phyloP scores from a whole-genome alignment of 2,113 vertebrate species.

The Engystomops pustulosus region DNA sequence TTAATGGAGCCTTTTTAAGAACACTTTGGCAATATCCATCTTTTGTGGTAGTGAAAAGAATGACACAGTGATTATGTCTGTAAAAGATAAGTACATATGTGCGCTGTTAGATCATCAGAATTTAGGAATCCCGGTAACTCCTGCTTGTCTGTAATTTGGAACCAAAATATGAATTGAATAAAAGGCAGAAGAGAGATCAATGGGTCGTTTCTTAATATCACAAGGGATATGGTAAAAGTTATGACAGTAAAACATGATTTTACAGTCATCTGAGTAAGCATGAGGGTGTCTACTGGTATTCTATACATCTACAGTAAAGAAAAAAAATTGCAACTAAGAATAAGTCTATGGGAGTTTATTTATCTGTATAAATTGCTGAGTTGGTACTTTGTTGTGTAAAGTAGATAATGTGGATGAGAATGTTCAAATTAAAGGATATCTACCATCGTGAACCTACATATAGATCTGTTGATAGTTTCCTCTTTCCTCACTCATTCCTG shows the following conservation, averaged over 20 bases:
- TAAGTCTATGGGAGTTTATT: not conserved
- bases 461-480: too few relatives aligned
- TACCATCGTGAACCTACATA: too few relatives aligned
- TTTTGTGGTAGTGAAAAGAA: constrained; percentile 80
- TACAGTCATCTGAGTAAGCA: not conserved
- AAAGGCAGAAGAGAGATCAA: not conserved
- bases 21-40: constrained; percentile 75
- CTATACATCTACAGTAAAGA: not conserved
- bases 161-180: constrained; percentile 7
- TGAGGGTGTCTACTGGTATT: not conserved
- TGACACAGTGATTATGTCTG: constrained; percentile 83
- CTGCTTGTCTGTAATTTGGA: not conserved
- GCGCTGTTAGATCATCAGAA: constrained; percentile 77
- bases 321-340: not conserved
- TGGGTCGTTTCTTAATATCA: not conserved
- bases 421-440: too few relatives aligned
- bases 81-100: constrained; percentile 79
- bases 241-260: not conserved
- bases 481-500: too few relatives aligned
- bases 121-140: constrained; percentile 76
- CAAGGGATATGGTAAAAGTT: not conserved
- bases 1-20: constrained; percentile 81
- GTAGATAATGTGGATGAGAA: too few relatives aligned
- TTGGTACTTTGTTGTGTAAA: not conserved
- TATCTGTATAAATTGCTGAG: not conserved